Conservation (phyloP, 2,113 vertebrate genomes). For the Macroglossus sobrinus region DNA sequence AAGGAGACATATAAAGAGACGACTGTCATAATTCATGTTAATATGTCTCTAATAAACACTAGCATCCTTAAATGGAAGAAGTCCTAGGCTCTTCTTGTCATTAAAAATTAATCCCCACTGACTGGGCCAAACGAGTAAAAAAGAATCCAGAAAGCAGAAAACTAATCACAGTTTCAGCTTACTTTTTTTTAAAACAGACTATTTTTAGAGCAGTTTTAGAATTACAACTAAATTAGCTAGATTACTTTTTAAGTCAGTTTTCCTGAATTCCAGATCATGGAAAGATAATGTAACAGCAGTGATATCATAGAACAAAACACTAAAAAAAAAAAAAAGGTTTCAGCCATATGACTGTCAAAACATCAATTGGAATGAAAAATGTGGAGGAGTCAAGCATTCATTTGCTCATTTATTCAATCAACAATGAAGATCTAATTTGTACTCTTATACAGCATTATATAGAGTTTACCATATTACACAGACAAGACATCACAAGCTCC, state of each 20-base stretch:
- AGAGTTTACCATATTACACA: neutral
- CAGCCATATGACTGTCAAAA: neutral
- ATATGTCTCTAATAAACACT: neutral
- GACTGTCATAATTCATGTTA: neutral
- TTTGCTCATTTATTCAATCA: neutral
- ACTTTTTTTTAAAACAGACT: neutral
- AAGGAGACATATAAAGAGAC: neutral
- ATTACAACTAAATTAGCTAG: neutral
- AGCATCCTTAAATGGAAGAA: neutral
- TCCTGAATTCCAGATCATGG: neutral
- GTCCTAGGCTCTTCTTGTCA: neutral
- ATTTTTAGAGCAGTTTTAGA: neutral
- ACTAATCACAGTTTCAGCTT: neutral
- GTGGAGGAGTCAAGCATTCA: neutral
- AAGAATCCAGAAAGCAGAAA: neutral
- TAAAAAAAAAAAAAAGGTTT: neutral
- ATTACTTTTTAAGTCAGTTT: neutral
- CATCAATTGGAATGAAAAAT: neutral
- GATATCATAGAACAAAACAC: neutral
- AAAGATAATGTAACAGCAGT: neutral
- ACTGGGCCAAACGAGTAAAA: neutral
- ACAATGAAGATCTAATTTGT: neutral
- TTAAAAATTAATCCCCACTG: neutral
- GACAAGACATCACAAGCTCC: neutral
- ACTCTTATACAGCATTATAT: neutral